Evolutionary conservation across 30 jellyfish, hydroid and myxozoan species (phyloP), one percentile per base, ranked within the genome.

Genomic region (Morbakka virulenta): DNA sequence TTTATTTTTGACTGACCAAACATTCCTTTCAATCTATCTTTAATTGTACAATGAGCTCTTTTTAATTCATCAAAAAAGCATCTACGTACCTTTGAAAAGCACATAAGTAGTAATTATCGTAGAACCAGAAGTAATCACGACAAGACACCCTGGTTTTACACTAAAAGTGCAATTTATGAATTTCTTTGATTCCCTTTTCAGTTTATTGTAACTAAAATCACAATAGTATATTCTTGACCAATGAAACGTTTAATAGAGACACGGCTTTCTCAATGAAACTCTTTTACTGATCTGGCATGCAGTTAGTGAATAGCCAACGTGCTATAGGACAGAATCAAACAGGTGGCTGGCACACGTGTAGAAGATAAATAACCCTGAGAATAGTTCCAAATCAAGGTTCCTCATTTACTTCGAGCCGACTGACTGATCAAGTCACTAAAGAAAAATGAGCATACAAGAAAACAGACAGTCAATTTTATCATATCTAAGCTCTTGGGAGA

Each of bases 261-360:
- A 41, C 57, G 9, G 13, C 17, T 17, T 41, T 41, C 13, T 41
- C 57, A 41, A 41, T 41, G 57, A 41, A 41, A 41, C 17, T 41
- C 57, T 41, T 17, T 41, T 41, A 6, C 17, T 6, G 9, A 41
- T 41, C 57, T 41, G 17, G 17, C 57, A 17, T 41, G 57, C 57
- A 41, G 57, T 62, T 35, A 28, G 77, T 83, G 86, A 83, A 83
- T 83, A 67, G 94, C 48, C 72, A 83, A 87, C 94, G 94, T 83
- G 94, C 83, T 80, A 72, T 69, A 69, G 26, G 34, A 73, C 50
- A 51, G 47, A n/a, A 20, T 76, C 76, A 80, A 72, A 83, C 94
- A 83, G 94, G 94, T 83, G 94, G 87, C 83, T 64, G 28, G 41
- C 77, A 83, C 94, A 83, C 94, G 94, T 83, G 94, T 71, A 66